phyloP scores from a whole-genome alignment of 2,797 vertebrate species.

The Lates japonicus region DNA sequence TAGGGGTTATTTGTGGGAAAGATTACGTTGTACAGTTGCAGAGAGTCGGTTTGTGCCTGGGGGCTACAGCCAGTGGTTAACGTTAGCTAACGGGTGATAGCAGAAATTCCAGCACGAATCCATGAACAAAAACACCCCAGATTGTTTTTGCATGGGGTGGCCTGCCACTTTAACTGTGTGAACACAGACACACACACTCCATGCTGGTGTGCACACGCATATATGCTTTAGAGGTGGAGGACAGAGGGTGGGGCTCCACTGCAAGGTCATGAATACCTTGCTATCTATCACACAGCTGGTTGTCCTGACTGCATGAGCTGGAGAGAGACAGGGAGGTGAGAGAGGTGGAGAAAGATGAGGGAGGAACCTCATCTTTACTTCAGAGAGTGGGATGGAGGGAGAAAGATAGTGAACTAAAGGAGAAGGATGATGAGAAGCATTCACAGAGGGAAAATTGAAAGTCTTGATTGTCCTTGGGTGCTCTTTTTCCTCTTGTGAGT shows the following conservation, averaged over 20 bases:
- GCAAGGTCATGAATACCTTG: constrained; percentile 76
- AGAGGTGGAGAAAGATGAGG: constrained; percentile 6
- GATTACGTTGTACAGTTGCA: constrained; percentile 61
- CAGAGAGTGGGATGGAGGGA: not conserved
- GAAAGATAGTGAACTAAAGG: constrained; percentile 16
- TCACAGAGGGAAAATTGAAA: constrained; percentile 42
- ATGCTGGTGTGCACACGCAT: not conserved
- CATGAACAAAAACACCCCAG: not conserved
- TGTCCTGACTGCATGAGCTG: constrained; percentile 58
- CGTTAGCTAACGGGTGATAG: constrained; percentile 34
- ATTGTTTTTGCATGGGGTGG: constrained; percentile 34
- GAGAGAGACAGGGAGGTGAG: constrained; percentile 1
- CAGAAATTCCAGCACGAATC: constrained; percentile 25
- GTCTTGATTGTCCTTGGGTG: constrained; percentile 65
- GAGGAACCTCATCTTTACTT: constrained; percentile 24
- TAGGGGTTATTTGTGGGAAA: constrained; percentile 56
- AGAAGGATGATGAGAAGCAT: constrained; percentile 40
- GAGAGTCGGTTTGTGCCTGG: constrained; percentile 50
- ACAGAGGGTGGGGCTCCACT: constrained; percentile 68
- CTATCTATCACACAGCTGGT: constrained; percentile 77
- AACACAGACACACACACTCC: not conserved
- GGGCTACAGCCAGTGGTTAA: constrained; percentile 45
- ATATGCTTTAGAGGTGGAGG: constrained; percentile 35
- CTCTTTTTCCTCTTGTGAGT: constrained; percentile 42
- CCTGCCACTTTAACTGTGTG: constrained; percentile 33